Conservation (phyloP, 2,888 invertebrate species). For the Nephrotoma appendiculata region DNA sequence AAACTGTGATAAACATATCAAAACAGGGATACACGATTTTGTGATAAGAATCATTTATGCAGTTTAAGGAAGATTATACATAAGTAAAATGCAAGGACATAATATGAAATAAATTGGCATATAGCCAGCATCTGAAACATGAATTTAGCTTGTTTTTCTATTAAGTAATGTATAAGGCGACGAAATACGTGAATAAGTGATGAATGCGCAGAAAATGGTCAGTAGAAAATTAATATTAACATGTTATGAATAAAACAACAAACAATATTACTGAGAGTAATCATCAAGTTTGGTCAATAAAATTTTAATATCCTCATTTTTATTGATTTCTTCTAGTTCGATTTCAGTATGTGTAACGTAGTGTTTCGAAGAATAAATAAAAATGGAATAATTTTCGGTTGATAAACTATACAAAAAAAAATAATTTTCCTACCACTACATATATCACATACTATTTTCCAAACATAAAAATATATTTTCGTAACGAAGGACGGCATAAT, state of each 20-base stretch:
- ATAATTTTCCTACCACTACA: too few species aligned
- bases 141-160: background rate
- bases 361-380: background rate
- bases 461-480: background rate
- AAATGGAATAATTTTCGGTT: background rate
- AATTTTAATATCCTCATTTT: background rate
- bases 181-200: background rate
- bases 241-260: background rate
- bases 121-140: background rate
- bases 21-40: background rate
- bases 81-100: background rate
- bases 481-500: background rate
- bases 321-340: background rate
- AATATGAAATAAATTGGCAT: background rate
- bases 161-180: background rate
- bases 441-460: background rate
- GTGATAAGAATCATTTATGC: background rate
- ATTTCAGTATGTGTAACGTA: background rate
- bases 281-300: background rate
- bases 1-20: background rate
- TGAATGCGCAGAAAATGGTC: background rate
- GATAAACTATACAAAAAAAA: background rate
- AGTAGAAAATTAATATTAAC: background rate
- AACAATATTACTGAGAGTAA: background rate
- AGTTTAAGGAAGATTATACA: background rate